Percentiles rank a stretch among this genome's conserved stretches.
Conservation (phyloP, 2,113 vertebrate genomes). For the Coptodon rendalli region DNA sequence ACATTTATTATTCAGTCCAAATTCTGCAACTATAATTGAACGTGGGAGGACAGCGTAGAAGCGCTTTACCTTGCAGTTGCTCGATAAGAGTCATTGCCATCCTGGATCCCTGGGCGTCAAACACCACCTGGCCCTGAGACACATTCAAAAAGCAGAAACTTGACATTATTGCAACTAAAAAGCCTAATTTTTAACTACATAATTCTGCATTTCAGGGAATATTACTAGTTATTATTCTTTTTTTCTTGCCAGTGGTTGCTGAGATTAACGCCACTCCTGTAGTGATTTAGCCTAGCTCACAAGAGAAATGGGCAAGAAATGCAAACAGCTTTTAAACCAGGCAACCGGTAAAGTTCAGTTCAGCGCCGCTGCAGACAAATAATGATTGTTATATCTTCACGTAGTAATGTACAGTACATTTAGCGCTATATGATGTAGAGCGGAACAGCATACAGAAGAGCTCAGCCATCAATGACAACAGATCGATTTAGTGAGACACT, state of each 20-base stretch:
- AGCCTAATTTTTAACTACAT: background rate
- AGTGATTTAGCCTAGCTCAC: background rate
- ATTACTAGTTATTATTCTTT: background rate
- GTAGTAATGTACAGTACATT: background rate
- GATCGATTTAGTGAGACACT: background rate
- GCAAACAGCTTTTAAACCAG: background rate
- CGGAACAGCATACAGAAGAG: background rate
- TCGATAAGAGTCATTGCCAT: conserved; percentile 98
- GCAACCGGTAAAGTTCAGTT: background rate
- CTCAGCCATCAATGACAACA: background rate
- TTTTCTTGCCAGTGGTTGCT: background rate
- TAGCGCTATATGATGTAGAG: background rate
- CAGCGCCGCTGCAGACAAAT: background rate
- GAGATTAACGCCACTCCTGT: background rate
- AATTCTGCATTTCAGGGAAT: background rate
- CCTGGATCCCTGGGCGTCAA: conserved; percentile 92
- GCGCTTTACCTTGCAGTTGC: conserved; percentile 85
- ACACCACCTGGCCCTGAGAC: conserved; percentile 89
- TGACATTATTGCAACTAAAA: background rate
- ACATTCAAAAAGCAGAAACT: background rate
- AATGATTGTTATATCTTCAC: background rate
- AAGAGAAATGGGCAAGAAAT: background rate
- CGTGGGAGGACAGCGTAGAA: background rate
- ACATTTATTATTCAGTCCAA: background rate
- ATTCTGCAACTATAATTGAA: background rate